phyloP scores from a whole-genome alignment of 2,888 invertebrate genomes.

The Azorinus chamasolen region DNA sequence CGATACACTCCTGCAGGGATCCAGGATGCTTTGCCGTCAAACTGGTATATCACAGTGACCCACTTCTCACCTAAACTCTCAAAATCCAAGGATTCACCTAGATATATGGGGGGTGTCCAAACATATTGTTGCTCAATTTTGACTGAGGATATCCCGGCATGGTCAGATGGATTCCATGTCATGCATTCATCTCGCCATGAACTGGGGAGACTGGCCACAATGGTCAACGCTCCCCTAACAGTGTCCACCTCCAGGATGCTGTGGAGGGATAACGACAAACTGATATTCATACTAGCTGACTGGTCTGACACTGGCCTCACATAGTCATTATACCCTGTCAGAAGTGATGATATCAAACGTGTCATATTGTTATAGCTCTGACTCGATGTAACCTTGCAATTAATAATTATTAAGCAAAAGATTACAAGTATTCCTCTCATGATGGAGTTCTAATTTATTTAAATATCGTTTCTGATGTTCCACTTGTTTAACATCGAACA shows the following conservation, averaged over 20 bases:
- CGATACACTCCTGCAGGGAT: constrained; percentile 14
- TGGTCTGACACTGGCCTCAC: constrained; percentile 32
- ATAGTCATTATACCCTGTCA: background rate
- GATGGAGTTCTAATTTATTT: too few species aligned
- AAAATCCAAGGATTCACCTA: constrained; percentile 18
- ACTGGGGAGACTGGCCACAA: background rate
- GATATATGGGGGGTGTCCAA: constrained; percentile 32
- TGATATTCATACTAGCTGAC: constrained; percentile 19
- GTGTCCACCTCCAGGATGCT: constrained; percentile 21
- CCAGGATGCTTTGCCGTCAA: constrained; percentile 15
- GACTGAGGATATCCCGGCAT: constrained; percentile 20
- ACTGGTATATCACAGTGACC: constrained; percentile 12
- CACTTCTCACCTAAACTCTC: background rate
- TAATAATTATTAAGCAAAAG: too few species aligned
- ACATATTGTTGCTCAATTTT: constrained; percentile 23
- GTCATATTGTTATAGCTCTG: too few species aligned
- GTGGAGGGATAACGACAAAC: constrained; percentile 14
- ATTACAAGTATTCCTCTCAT: too few species aligned
- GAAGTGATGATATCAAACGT: too few species aligned
- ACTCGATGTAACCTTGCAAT: too few species aligned
- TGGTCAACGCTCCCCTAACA: constrained; percentile 23
- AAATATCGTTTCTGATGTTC: too few species aligned
- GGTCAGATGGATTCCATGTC: constrained; percentile 20
- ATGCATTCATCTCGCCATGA: constrained; percentile 36
- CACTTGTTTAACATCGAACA: too few species aligned